phyloP scores from a whole-genome alignment of 2,888 invertebrate genomes.

The Papilio gigon region DNA sequence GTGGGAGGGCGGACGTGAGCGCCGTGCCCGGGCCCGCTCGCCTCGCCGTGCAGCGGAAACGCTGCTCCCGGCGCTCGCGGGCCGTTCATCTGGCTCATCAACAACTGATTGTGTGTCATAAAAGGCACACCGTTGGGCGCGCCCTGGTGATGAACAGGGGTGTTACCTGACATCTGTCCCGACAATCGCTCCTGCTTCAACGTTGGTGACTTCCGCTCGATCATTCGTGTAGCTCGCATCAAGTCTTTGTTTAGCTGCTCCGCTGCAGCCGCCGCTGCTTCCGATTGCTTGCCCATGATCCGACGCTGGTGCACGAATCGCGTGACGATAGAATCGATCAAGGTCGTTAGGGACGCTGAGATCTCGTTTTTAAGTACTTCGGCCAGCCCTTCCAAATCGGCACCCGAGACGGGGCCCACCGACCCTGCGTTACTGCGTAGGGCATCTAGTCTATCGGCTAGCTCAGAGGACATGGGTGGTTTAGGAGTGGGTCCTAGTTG shows the following conservation, averaged over 20 bases:
- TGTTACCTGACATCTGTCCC: constrained; percentile 82
- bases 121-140: constrained; percentile 76
- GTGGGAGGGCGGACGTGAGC: constrained; percentile 84
- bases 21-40: constrained; percentile 76
- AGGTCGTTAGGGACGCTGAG: constrained; percentile 89
- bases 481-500: constrained; percentile 75
- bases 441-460: constrained; percentile 90
- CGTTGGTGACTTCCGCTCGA: constrained; percentile 91
- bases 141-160: constrained; percentile 77
- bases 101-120: constrained; percentile 74
- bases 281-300: constrained; percentile 88
- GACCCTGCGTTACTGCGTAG: constrained; percentile 87
- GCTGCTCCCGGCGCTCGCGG: constrained; percentile 85
- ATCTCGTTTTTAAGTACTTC: constrained; percentile 95
- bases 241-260: constrained; percentile 94
- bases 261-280: constrained; percentile 90
- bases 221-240: constrained; percentile 89
- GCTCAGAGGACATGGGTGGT: constrained; percentile 84
- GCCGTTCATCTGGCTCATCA: constrained; percentile 82
- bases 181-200: constrained; percentile 86
- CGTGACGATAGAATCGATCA: constrained; percentile 94
- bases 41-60: constrained; percentile 86
- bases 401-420: constrained; percentile 86
- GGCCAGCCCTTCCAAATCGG: constrained; percentile 94
- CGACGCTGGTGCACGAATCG: constrained; percentile 92